These are phyloP conservation scores for Polypterus senegalus DNA, from an alignment of 2,113 vertebrate genomes.

Conservation along the genomic window DNA sequence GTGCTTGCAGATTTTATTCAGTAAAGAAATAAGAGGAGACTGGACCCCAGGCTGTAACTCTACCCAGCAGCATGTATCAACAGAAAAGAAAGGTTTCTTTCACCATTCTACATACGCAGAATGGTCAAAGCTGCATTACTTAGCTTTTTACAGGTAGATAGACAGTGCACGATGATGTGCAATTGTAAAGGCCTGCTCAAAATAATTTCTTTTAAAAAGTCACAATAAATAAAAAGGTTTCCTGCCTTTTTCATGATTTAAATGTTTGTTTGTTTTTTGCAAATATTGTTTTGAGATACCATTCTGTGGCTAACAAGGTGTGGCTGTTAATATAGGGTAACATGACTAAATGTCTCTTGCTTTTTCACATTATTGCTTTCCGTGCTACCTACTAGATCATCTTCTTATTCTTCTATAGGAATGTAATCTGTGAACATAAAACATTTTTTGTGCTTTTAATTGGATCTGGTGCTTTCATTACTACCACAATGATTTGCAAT, in stretches of 20 bases:
- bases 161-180: neutral
- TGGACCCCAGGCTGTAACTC: constrained; percentile 27
- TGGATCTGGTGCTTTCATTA: too few species aligned
- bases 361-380: too few species aligned
- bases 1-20: constrained; percentile 33
- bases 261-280: neutral
- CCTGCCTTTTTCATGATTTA: constrained; percentile 26
- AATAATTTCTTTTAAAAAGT: constrained; percentile 6
- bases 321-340: too few species aligned
- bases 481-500: too few species aligned
- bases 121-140: constrained; percentile 10
- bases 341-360: too few species aligned
- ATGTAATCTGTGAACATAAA: too few species aligned
- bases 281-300: too few species aligned
- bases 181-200: neutral
- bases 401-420: too few species aligned
- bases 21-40: neutral
- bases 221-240: constrained; percentile 38
- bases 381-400: too few species aligned
- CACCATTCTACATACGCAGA: constrained; percentile 11
- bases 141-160: too few species aligned
- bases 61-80: constrained; percentile 7
- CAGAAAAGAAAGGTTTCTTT: constrained; percentile 33
- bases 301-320: too few species aligned
- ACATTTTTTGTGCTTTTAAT: too few species aligned